These are phyloP conservation scores for Xanthia togata DNA, from an alignment of 2,888 invertebrate species.

Conservation along the genomic window DNA sequence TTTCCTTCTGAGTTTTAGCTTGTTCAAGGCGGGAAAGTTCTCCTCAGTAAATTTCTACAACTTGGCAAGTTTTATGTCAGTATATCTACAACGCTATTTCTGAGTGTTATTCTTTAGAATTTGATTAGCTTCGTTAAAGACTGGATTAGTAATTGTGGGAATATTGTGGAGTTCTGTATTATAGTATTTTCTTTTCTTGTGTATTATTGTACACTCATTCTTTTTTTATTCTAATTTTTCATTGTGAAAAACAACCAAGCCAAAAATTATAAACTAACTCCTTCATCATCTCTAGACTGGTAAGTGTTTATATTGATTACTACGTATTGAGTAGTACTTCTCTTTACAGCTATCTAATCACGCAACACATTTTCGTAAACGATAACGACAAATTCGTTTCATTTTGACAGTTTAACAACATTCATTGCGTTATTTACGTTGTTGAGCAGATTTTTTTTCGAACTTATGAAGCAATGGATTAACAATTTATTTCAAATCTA, in stretches of 20 bases:
- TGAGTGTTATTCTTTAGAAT: conserved; percentile 39
- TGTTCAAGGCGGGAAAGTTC: conserved; percentile 53
- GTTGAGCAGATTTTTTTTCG: too few relatives aligned
- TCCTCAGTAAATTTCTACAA: conserved; percentile 56
- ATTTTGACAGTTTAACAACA: too few relatives aligned
- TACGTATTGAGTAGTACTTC: neutral
- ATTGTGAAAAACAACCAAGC: neutral
- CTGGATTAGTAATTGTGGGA: conserved; percentile 29
- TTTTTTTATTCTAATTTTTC: neutral
- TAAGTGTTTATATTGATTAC: neutral
- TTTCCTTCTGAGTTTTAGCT: conserved; percentile 45
- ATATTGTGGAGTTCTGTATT: neutral
- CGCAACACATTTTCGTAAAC: too few relatives aligned
- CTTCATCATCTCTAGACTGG: neutral
- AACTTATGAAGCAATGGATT: too few relatives aligned
- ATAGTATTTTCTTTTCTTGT: neutral
- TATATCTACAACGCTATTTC: conserved; percentile 34
- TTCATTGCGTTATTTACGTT: too few relatives aligned
- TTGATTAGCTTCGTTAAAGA: conserved; percentile 31
- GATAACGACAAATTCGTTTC: too few relatives aligned
- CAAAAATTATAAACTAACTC: neutral
- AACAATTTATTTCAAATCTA: too few relatives aligned
- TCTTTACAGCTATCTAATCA: too few relatives aligned
- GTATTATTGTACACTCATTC: neutral
- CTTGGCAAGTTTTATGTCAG: conserved; percentile 44